Evolutionary conservation across 2,113 vertebrate genomes (phyloP).

Genomic region (Archilochus colubris): DNA sequence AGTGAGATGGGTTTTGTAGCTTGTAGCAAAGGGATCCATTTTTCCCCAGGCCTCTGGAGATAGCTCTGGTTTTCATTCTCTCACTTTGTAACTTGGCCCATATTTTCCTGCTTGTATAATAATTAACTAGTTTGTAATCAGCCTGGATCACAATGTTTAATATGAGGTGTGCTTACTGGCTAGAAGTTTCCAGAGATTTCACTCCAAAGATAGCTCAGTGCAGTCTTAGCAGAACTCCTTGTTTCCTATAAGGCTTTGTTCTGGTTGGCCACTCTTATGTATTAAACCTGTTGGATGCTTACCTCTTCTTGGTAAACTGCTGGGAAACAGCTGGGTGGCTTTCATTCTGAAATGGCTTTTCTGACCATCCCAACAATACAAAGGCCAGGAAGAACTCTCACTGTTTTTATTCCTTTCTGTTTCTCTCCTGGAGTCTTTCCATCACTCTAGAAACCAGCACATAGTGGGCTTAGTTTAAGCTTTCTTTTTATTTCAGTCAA

Average conservation of each 20-base stretch:
- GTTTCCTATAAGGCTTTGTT: constrained; percentile 10
- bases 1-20: background rate
- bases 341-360: constrained; percentile 20
- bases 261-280: background rate
- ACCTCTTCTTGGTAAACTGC: background rate
- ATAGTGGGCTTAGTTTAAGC: background rate
- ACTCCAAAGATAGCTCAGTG: background rate
- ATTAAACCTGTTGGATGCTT: constrained; percentile 1
- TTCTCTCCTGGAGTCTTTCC: constrained; percentile 29
- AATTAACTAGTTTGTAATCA: background rate
- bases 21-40: background rate
- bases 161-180: background rate
- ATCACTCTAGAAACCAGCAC: background rate
- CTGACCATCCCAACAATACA: background rate
- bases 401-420: background rate
- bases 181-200: background rate
- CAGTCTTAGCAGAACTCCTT: background rate
- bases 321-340: constrained; percentile 33
- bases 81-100: background rate
- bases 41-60: background rate
- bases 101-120: background rate
- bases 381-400: constrained; percentile 17
- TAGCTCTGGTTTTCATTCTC: background rate
- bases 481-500: constrained; percentile 20
- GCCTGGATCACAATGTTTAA: background rate